Evolutionary conservation across 1,140 invertebrate species (phyloP).

Genomic region (Vanessa tameamea): DNA sequence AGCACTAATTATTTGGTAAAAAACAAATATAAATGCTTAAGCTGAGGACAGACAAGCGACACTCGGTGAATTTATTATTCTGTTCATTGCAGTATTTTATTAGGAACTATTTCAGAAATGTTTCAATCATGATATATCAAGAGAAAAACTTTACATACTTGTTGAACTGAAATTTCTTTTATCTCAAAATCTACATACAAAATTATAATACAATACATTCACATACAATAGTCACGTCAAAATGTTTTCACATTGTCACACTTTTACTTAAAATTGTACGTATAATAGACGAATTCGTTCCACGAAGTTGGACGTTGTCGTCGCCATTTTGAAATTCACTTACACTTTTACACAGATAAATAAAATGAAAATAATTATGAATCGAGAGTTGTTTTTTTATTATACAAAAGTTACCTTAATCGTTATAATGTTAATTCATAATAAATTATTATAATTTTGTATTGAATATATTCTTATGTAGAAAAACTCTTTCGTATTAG

Average conservation of each 20-base stretch:
- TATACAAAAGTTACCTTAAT: not conserved
- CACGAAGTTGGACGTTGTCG: not conserved
- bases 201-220: not conserved
- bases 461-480: too few species aligned
- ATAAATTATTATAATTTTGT: too few species aligned
- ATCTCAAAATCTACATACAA: not conserved
- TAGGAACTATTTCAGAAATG: too few species aligned
- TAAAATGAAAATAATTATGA: not conserved
- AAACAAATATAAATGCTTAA: too few species aligned
- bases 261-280: constrained; percentile 1
- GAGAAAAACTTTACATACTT: too few species aligned
- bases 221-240: constrained; percentile 14
- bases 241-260: constrained; percentile 21
- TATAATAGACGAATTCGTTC: constrained; percentile 8
- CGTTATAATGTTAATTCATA: too few species aligned
- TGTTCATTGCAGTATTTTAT: too few species aligned
- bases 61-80: too few species aligned
- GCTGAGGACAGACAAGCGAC: too few species aligned
- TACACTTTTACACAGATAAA: constrained; percentile 6
- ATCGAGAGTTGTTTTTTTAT: not conserved
- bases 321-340: constrained; percentile 4
- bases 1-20: too few species aligned
- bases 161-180: not conserved
- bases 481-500: too few species aligned
- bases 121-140: too few species aligned